Percentiles rank a stretch among this genome's conserved stretches.
Conservation (phyloP, 2,113 vertebrate genomes). For the Engystomops pustulosus region DNA sequence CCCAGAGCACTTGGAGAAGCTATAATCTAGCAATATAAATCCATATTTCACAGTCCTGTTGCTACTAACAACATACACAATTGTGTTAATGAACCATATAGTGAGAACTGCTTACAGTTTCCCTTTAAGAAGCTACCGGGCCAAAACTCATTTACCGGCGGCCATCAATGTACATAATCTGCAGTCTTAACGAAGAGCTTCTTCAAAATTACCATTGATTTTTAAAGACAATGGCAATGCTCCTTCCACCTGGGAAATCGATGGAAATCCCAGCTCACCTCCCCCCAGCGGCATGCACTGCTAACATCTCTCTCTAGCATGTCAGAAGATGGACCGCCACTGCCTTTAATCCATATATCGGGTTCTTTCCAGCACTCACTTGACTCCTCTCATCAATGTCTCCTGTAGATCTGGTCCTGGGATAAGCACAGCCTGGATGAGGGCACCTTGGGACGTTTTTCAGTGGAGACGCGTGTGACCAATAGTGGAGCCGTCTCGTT, state of each 20-base stretch:
- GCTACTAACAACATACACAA: too few relatives aligned
- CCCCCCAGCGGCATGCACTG: background rate
- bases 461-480: constrained; percentile 80
- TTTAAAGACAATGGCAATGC: background rate
- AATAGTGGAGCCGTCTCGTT: constrained; percentile 79
- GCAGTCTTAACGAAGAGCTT: background rate
- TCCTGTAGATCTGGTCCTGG: constrained; percentile 85
- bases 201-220: background rate
- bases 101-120: too few relatives aligned
- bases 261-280: background rate
- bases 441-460: constrained; percentile 82
- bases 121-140: too few relatives aligned
- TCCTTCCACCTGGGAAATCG: background rate
- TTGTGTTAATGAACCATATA: too few relatives aligned
- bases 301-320: background rate
- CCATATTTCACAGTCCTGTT: too few relatives aligned
- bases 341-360: background rate
- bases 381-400: background rate
- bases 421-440: constrained; percentile 80
- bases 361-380: background rate
- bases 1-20: too few relatives aligned
- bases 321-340: background rate
- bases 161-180: background rate
- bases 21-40: too few relatives aligned
- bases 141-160: background rate